These are phyloP conservation scores for Mobula birostris DNA, from an alignment of 2,113 vertebrate genomes.

Conservation along the genomic window DNA sequence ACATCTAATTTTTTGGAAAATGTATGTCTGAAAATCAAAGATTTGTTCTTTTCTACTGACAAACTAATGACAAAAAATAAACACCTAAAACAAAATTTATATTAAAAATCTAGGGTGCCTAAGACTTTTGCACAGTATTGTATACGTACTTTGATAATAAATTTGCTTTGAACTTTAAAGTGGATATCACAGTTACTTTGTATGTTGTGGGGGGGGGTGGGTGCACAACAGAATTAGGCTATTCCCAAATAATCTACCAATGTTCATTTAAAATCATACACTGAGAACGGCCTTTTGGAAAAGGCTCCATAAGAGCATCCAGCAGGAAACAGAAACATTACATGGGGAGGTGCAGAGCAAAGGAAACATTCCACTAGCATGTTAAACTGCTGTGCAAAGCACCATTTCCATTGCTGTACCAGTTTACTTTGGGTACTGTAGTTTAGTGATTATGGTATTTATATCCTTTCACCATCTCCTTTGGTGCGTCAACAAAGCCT, in stretches of 20 bases:
- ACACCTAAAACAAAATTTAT: no score
- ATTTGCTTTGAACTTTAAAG: background rate
- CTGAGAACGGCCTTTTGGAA: background rate
- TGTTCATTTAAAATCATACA: background rate
- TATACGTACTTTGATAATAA: no score
- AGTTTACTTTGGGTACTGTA: background rate
- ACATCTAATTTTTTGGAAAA: no score
- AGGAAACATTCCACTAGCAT: background rate
- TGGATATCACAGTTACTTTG: background rate
- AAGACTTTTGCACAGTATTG: no score
- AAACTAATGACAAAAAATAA: no score
- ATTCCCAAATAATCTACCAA: background rate
- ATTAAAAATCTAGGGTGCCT: no score
- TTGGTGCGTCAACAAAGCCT: no score
- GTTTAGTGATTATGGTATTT: background rate
- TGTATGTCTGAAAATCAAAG: no score
- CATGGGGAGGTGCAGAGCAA: background rate
- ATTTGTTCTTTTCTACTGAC: no score
- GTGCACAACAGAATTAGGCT: no score
- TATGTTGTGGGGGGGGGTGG: no score
- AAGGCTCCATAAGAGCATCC: background rate
- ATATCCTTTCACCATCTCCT: no score
- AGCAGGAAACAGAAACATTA: background rate
- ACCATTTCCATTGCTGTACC: background rate
- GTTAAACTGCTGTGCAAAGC: background rate